Evolutionary conservation across 92 coral and sea anemone genomes (phyloP).

Genomic region (Porites lobata): DNA sequence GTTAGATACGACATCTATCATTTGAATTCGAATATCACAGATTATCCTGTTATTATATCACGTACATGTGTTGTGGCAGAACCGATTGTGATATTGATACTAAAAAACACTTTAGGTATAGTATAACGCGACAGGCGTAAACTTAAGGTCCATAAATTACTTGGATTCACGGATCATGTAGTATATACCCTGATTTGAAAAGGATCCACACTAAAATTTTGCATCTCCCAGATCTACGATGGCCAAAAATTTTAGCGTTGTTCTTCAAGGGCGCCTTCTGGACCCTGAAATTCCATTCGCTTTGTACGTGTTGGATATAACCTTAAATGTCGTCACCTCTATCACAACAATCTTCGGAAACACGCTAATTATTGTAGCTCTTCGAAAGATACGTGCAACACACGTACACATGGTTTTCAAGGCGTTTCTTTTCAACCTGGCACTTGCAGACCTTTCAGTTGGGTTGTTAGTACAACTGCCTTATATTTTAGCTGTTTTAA

Average conservation of each 20-base stretch:
- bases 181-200: too few relatives aligned
- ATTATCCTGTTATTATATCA: too few relatives aligned
- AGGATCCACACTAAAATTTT: too few relatives aligned
- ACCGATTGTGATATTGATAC: too few relatives aligned
- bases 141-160: too few relatives aligned
- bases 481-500: slow-evolving; percentile 14
- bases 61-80: too few relatives aligned
- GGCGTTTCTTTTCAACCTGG: slow-evolving; percentile 23
- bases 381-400: not conserved
- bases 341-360: slow-evolving; percentile 1
- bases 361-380: slow-evolving; percentile 15
- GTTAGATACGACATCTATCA: too few relatives aligned
- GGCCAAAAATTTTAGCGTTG: slow-evolving; percentile 20
- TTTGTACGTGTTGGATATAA: slow-evolving; percentile 12
- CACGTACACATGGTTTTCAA: slow-evolving; percentile 35
- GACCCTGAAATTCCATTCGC: slow-evolving; percentile 6
- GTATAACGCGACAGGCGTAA: too few relatives aligned
- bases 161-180: too few relatives aligned
- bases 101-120: too few relatives aligned
- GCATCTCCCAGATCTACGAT: not conserved
- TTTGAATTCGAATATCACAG: too few relatives aligned
- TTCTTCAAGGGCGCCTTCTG: not conserved
- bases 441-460: slow-evolving; percentile 30
- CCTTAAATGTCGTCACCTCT: slow-evolving; percentile 10
- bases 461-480: slow-evolving; percentile 25